phyloP scores from a whole-genome alignment of 2,888 invertebrate genomes.

The Dorcus hopei region DNA sequence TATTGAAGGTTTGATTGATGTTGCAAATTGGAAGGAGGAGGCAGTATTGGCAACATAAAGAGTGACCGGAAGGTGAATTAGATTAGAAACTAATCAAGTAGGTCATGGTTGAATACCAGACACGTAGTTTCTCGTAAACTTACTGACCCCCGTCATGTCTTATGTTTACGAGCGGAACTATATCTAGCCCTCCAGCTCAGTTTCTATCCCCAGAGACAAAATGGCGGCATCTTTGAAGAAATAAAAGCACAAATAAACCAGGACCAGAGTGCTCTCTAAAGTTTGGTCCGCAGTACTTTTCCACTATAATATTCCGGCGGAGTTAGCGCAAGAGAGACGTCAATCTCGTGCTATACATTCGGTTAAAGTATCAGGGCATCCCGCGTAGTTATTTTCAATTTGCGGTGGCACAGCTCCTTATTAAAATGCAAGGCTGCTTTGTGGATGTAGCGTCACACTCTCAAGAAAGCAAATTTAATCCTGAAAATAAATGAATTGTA shows the following conservation, averaged over 20 bases:
- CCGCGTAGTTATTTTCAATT: background rate
- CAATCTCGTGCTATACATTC: background rate
- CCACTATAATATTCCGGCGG: no score
- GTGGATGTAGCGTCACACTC: constrained; percentile 8
- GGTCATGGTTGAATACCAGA: constrained; percentile 15
- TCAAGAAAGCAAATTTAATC: constrained; percentile 24
- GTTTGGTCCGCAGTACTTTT: no score
- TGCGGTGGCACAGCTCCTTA: background rate
- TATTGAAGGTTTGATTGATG: no score
- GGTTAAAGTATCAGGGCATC: background rate
- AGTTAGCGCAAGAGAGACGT: background rate
- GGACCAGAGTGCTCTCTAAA: background rate
- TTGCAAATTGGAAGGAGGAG: no score
- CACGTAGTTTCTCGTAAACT: constrained; percentile 14
- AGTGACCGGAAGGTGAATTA: constrained; percentile 7
- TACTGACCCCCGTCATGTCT: constrained; percentile 30
- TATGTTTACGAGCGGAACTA: constrained; percentile 33
- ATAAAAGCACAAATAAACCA: background rate
- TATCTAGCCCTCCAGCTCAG: constrained; percentile 12
- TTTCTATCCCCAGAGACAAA: constrained; percentile 14
- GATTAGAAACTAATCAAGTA: constrained; percentile 18
- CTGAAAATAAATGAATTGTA: constrained; percentile 31
- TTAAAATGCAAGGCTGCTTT: constrained; percentile 11
- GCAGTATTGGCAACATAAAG: no score
- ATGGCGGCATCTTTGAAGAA: constrained; percentile 1